phyloP scores from a whole-genome alignment of 2,888 invertebrate species.

The Arctia plantaginis region DNA sequence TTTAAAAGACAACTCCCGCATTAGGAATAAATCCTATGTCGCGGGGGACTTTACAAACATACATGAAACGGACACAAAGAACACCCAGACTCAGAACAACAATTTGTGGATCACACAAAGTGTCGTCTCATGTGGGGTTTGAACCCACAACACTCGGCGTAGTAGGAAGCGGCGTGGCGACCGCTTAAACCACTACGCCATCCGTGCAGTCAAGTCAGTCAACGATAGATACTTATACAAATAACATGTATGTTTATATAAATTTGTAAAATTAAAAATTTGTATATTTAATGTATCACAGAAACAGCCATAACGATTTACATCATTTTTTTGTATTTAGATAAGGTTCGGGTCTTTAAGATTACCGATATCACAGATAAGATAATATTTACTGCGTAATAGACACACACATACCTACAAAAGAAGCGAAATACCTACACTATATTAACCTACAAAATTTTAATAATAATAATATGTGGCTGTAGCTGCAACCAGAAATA shows the following conservation, averaged over 20 bases:
- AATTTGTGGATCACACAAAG: no score
- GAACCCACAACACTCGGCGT: no score
- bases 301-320: not conserved
- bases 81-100: no score
- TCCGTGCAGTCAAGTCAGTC: no score
- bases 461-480: not conserved
- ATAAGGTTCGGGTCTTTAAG: not conserved
- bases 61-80: no score
- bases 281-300: not conserved
- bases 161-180: no score
- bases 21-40: no score
- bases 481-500: no score
- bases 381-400: not conserved
- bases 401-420: not conserved
- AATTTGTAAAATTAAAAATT: not conserved
- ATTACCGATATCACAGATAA: not conserved
- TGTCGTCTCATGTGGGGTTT: no score
- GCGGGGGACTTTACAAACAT: no score
- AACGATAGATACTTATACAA: not conserved
- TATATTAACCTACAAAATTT: not conserved
- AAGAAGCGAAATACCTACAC: not conserved
- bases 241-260: not conserved
- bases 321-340: not conserved
- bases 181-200: no score
- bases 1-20: no score